A percentile compares a stretch with the other conserved stretches of the same genome.
Conservation (phyloP, 1,140 invertebrate genomes). For the Platyura marginata region DNA sequence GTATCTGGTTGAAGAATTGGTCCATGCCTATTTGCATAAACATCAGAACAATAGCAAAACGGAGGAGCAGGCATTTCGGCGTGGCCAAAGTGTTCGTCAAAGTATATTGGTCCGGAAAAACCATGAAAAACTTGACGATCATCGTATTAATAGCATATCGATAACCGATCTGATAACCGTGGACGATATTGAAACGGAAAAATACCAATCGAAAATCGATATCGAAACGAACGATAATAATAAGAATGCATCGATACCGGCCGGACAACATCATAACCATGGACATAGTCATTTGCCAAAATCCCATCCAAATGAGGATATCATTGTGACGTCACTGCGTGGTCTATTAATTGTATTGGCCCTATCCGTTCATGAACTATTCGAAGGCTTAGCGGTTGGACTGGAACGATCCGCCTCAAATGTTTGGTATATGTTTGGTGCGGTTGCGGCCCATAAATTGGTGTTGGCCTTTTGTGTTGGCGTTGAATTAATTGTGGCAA, state of each 20-base stretch:
- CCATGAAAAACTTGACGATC: background rate
- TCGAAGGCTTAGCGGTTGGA: constrained; percentile 81
- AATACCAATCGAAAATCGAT: constrained; percentile 6
- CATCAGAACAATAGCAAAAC: constrained; percentile 20
- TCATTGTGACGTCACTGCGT: constrained; percentile 43
- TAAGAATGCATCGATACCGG: background rate
- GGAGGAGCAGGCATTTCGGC: constrained; percentile 14
- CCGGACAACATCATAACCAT: constrained; percentile 17
- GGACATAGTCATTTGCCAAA: constrained; percentile 27
- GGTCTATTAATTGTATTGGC: constrained; percentile 67
- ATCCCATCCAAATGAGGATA: constrained; percentile 27
- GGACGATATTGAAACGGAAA: constrained; percentile 3
- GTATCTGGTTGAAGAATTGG: constrained; percentile 66
- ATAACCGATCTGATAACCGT: background rate
- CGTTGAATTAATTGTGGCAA: constrained; percentile 50
- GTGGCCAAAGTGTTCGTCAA: constrained; percentile 17
- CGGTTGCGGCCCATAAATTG: constrained; percentile 74
- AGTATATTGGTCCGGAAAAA: constrained; percentile 11
- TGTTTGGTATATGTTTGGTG: constrained; percentile 69
- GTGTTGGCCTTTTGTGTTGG: constrained; percentile 79
- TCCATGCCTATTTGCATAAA: constrained; percentile 44
- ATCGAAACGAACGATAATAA: constrained; percentile 1
- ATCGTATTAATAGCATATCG: background rate
- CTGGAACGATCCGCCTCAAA: constrained; percentile 45
- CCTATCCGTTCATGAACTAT: constrained; percentile 75